Evolutionary conservation across 1,140 invertebrate species (phyloP), one percentile per base, ranked within the genome.

Genomic region (Zaprionus ornatus): DNA sequence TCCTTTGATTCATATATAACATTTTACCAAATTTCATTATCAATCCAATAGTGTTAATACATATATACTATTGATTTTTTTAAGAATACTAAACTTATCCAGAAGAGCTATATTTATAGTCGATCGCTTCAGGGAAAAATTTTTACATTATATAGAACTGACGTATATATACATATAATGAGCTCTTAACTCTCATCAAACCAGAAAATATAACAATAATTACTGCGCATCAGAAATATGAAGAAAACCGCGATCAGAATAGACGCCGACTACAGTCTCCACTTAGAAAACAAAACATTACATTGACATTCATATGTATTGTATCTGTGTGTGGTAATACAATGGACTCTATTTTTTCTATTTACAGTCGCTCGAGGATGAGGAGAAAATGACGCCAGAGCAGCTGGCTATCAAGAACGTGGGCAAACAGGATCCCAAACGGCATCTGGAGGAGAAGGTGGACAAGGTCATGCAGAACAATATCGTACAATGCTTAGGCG

Each of bases 361-460:
- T 68, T 92, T 91, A 15, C 74, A 96, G 96, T 97, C 98, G 45
- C 93, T 99, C 50, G 99, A 99, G 94, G 99, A 99, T 88, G 99
- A 99, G 93, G 99, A 99, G 92, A 99, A 99, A 93, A 99, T 99
- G 98, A 99, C 99, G n/a, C 97, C 98, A 1, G 98, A 99, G 93
- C 99, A 99, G 93, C 94, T 99, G 91, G 99, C 99, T 15, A 99
- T 99, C 82, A 99, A 99, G 93, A 99, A 99, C 94, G 99, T 99
- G 48, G 99, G 99, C 23, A 99, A 99, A 94, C 98, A 99, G 93
- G 99, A 99, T 94, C 99, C 99, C n/a, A 99, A 99, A 94, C 95
- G 99, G 75, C 99, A 99, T 96, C 95, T 99, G 83, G 98, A 99
- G 93, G 99, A 99, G 92, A 98, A 99, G 94, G 99, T 99, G 17